These are phyloP conservation scores for Leptura quadrifasciata DNA, from an alignment of 2,888 invertebrate species.

Conservation along the genomic window DNA sequence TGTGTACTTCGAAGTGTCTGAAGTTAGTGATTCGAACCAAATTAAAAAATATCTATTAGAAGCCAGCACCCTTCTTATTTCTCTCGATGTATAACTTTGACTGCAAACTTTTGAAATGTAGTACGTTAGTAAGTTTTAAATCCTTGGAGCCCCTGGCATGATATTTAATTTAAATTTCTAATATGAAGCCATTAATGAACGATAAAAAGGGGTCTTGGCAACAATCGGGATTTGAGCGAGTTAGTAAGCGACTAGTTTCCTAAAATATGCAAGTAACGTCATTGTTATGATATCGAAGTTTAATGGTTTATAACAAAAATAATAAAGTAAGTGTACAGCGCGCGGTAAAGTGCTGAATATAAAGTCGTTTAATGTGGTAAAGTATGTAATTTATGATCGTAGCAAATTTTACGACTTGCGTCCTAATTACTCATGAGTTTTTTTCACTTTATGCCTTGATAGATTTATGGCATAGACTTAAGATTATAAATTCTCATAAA, in stretches of 20 bases:
- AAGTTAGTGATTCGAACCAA: too few relatives aligned
- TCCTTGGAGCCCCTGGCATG: too few relatives aligned
- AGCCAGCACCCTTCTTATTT: too few relatives aligned
- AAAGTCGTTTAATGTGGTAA: constrained; percentile 33
- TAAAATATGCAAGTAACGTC: constrained; percentile 9
- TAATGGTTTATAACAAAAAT: constrained; percentile 20
- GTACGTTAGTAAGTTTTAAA: too few relatives aligned
- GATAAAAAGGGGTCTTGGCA: neutral
- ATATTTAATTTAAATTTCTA: too few relatives aligned
- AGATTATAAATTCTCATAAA: constrained; percentile 15
- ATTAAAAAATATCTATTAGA: too few relatives aligned
- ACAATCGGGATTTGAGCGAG: neutral
- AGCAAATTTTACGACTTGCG: constrained; percentile 41
- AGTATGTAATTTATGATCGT: constrained; percentile 35
- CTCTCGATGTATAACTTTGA: too few relatives aligned
- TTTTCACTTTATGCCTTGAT: constrained; percentile 34
- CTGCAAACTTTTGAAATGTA: too few relatives aligned
- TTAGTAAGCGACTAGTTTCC: neutral
- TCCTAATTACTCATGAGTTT: constrained; percentile 43
- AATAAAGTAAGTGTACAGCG: constrained; percentile 30
- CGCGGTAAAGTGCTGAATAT: constrained; percentile 32
- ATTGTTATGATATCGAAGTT: constrained; percentile 23
- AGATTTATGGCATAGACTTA: constrained; percentile 38
- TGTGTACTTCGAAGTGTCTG: too few relatives aligned
- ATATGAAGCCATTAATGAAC: neutral